A percentile compares a stretch with the other conserved stretches of the same genome.
These are phyloP conservation scores for Xenus cinereus DNA, from an alignment of 2,113 vertebrate genomes.

Conservation along the genomic window DNA sequence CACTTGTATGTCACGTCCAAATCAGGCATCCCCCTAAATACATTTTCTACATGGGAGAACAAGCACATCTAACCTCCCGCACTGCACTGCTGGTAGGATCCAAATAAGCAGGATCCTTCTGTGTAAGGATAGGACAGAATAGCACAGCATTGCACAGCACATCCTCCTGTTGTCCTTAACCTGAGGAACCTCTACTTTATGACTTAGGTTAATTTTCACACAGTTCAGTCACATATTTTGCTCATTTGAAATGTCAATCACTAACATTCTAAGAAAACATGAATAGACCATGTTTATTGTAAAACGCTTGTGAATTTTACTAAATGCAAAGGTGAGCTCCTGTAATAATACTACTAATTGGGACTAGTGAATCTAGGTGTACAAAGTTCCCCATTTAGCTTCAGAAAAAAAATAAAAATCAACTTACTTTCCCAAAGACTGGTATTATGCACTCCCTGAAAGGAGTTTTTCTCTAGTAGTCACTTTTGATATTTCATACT, in stretches of 20 bases:
- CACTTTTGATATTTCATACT: background rate
- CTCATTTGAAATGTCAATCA: background rate
- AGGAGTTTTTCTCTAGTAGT: background rate
- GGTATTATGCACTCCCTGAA: background rate
- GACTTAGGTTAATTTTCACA: background rate
- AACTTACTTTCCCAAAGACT: background rate
- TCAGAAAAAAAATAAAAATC: background rate
- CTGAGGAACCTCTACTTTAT: background rate
- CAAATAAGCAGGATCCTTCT: background rate
- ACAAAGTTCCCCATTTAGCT: background rate
- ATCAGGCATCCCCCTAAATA: background rate
- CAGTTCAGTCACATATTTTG: background rate
- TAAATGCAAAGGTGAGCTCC: background rate
- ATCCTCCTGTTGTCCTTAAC: background rate
- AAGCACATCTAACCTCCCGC: background rate
- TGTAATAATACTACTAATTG: background rate
- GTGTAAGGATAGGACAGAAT: background rate
- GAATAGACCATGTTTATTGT: background rate
- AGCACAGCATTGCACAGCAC: background rate
- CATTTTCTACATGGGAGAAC: background rate
- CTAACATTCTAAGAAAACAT: background rate
- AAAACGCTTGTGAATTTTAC: background rate
- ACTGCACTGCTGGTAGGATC: background rate
- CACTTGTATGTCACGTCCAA: background rate
- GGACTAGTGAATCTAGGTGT: background rate